A percentile compares a stretch with the other conserved stretches of the same genome.
These are phyloP conservation scores for Vesta saturnalis DNA, from an alignment of 2,888 invertebrate genomes.

Conservation along the genomic window DNA sequence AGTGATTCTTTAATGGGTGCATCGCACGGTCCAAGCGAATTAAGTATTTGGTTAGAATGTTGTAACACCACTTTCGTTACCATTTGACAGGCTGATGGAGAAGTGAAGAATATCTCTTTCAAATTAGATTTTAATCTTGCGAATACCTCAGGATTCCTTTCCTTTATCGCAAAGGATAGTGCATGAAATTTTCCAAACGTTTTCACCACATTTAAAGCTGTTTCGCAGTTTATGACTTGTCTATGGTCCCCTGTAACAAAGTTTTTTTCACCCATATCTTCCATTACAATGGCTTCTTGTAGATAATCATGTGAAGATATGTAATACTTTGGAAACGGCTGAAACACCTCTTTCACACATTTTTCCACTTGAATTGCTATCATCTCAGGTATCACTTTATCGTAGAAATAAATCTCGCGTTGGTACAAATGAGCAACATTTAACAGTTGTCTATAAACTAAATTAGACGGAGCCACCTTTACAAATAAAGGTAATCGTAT, in stretches of 20 bases:
- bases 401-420: background rate
- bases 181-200: slow-evolving; percentile 24
- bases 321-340: background rate
- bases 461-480: background rate
- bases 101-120: background rate
- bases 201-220: slow-evolving; percentile 9
- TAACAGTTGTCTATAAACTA: background rate
- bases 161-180: slow-evolving; percentile 24
- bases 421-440: background rate
- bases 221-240: background rate
- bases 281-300: slow-evolving; percentile 15
- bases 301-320: background rate
- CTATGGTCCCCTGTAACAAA: background rate
- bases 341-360: background rate
- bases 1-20: background rate
- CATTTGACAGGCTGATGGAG: background rate
- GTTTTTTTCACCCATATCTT: slow-evolving; percentile 15
- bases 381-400: background rate
- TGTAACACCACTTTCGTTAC: background rate
- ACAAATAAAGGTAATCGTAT: no score
- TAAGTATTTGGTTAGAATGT: background rate
- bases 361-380: background rate
- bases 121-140: background rate
- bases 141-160: slow-evolving; percentile 17
- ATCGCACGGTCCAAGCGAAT: background rate